Percentiles rank a stretch among this genome's conserved stretches.
Evolutionary conservation across 2,888 invertebrate genomes (phyloP).

Genomic region (Agrotis segetum): DNA sequence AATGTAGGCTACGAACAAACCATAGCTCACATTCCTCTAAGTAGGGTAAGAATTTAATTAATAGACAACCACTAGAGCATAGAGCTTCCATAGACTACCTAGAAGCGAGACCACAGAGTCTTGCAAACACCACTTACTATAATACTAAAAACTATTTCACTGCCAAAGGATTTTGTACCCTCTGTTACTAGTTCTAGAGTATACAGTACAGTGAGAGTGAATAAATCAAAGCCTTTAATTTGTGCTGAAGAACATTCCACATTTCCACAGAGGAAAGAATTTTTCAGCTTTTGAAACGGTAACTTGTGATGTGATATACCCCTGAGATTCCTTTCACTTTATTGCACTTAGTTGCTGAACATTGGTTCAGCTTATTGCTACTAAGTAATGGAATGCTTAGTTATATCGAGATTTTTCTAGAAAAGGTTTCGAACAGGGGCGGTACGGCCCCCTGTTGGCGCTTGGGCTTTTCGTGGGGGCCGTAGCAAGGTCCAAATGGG

Average conservation of each 20-base stretch:
- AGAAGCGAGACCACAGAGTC: conserved; percentile 42
- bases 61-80: conserved; percentile 26
- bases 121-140: conserved; percentile 33
- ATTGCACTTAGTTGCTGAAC: conserved; percentile 45
- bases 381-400: conserved; percentile 6
- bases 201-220: background rate
- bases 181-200: background rate
- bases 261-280: conserved; percentile 40
- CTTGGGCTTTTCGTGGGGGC: no score
- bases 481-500: no score
- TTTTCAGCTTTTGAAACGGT: conserved; percentile 41
- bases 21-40: conserved; percentile 26
- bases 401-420: background rate
- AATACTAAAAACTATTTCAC: conserved; percentile 30
- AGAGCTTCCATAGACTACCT: conserved; percentile 37
- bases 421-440: background rate
- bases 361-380: conserved; percentile 26
- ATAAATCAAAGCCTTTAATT: conserved; percentile 43
- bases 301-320: conserved; percentile 42
- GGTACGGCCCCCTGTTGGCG: no score
- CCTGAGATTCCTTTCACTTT: conserved; percentile 46
- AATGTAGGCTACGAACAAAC: conserved; percentile 10
- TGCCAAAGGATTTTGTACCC: conserved; percentile 10
- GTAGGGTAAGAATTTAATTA: conserved; percentile 55
- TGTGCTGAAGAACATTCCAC: conserved; percentile 33